phyloP scores from a whole-genome alignment of 2,797 vertebrate species.

The Sorex maritimensis region DNA sequence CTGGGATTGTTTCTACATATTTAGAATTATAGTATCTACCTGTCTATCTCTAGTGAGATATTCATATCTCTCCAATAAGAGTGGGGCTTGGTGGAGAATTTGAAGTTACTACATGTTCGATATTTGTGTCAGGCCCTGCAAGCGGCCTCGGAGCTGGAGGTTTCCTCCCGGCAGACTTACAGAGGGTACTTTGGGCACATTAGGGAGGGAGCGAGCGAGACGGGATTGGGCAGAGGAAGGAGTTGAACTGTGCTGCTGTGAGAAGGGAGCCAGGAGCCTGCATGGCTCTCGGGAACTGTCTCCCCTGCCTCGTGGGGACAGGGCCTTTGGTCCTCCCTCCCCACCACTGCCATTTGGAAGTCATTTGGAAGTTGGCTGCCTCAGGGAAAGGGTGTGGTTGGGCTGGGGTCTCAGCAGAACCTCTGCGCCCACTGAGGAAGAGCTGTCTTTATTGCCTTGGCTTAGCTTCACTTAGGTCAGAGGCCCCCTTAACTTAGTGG shows the following conservation, averaged over 20 bases:
- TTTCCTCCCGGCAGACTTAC: not conserved
- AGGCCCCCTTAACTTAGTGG: too few species aligned
- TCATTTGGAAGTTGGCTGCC: not conserved
- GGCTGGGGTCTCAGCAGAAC: not conserved
- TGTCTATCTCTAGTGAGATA: not conserved
- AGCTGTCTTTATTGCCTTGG: not conserved
- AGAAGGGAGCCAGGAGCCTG: too few species aligned
- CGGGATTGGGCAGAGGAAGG: not conserved
- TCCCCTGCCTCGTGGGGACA: not conserved
- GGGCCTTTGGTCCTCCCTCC: not conserved
- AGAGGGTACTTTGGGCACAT: not conserved
- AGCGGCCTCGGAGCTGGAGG: constrained; percentile 32
- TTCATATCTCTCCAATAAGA: not conserved
- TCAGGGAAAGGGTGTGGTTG: not conserved
- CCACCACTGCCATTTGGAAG: not conserved
- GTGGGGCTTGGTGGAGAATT: constrained; percentile 26
- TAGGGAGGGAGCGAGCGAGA: not conserved
- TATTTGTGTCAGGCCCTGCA: constrained; percentile 37
- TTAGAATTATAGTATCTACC: constrained; percentile 2
- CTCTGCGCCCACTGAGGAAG: not conserved
- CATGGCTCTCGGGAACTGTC: not conserved
- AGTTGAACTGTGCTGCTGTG: not conserved
- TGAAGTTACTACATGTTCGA: constrained; percentile 22
- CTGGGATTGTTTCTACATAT: constrained; percentile 46
- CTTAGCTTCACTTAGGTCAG: not conserved